Percentiles rank a stretch among this genome's conserved stretches.
These are phyloP conservation scores for Drosophila histrio DNA, from an alignment of 2,888 invertebrate genomes.

Conservation along the genomic window DNA sequence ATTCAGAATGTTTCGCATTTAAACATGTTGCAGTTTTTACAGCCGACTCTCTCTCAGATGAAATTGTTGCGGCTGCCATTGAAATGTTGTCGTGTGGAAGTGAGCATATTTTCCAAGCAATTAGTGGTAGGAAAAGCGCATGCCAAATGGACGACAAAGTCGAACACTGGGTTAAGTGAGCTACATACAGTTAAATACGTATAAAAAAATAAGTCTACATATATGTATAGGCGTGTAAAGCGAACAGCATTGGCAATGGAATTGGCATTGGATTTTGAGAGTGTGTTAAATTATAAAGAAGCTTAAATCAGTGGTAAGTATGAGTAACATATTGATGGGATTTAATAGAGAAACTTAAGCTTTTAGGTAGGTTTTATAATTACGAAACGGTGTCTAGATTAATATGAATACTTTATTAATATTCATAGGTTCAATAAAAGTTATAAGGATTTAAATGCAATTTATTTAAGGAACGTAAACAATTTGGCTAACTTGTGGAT, in stretches of 20 bases:
- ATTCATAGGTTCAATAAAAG: no score
- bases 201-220: not conserved
- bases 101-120: conserved; percentile 75
- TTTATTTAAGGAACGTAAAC: no score
- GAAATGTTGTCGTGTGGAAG: conserved; percentile 67
- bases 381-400: no score
- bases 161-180: conserved; percentile 40
- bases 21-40: conserved; percentile 56
- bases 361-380: no score
- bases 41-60: conserved; percentile 26
- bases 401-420: no score
- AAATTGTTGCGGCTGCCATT: conserved; percentile 66
- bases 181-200: conserved; percentile 5
- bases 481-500: no score
- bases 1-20: conserved; percentile 20
- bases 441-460: no score
- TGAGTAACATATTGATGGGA: not conserved
- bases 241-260: conserved; percentile 1
- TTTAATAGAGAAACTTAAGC: no score
- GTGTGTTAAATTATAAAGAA: not conserved
- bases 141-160: conserved; percentile 40
- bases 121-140: conserved; percentile 59
- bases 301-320: conserved; percentile 1
- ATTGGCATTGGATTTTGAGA: conserved; percentile 19
- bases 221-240: not conserved